Evolutionary conservation across 2,797 vertebrate species (phyloP), one percentile per base, ranked within the genome.

Genomic region (Acanthiza pusilla): DNA sequence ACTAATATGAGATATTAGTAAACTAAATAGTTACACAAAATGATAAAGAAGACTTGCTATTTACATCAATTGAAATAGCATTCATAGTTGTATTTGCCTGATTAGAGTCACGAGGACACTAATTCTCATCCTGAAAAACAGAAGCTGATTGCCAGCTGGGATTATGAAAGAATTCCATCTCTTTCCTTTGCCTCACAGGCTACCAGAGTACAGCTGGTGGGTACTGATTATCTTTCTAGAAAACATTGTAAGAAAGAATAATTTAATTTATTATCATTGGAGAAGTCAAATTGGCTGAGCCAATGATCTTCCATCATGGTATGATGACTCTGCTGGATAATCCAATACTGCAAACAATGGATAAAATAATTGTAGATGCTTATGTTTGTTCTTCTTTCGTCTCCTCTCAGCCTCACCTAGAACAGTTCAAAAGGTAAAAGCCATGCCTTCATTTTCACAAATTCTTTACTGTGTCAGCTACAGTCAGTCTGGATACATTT

Each of bases 371-470:
- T 3, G 5, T 4, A 67, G 14, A n/a, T 53, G 42, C 12, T 76
- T 78, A 3, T 5, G 2, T 53, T 51, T 60, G 14, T 30, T 91
- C 14, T 57, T 63, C 47, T 47, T 72, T 40, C 23, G 30, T 12
- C 12, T 9, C 7, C 30, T 38, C 25, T 73, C 55, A 43, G 38
- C 16, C 63, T 66, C 48, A 61, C 57, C 50, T 25, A 65, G 4
- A 92, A 45, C 7, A 91, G 78, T 84, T 94, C 88, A 94, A 93
- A 94, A 95, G 70, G 78, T 94, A 91, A 94, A 95, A 72, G 23
- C 15, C 51, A n/a, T 13, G 30, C 47, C 87, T 94, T 55, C 38
- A 60, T 91, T 89, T 72, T 85, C 79, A 88, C 10, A 11, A 40
- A 67, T 88, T 87, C 78, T 75, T 95, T 85, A 88, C 32, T 87